Percentiles rank a stretch among this genome's conserved stretches.
Conservation (phyloP, 2,888 invertebrate genomes). For the Trissonchulus latispiculum region DNA sequence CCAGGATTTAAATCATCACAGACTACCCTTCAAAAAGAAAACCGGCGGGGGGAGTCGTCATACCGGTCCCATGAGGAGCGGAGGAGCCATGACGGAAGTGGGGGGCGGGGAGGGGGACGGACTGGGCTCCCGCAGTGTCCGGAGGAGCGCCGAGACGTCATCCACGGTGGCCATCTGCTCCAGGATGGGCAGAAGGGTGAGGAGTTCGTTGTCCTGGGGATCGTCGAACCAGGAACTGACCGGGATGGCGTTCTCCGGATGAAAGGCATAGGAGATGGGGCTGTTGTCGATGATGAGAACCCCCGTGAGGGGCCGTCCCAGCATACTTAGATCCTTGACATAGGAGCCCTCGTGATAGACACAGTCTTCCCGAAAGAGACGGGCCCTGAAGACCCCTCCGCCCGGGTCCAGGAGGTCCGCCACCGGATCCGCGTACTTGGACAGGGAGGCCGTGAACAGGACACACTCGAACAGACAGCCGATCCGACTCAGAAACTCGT, state of each 20-base stretch:
- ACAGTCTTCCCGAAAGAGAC: slow-evolving; percentile 95
- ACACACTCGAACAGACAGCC: slow-evolving; percentile 96
- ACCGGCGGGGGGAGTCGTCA: no score
- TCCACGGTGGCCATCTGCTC: slow-evolving; percentile 59
- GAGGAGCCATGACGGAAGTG: no score
- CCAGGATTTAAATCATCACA: no score
- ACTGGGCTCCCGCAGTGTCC: slow-evolving; percentile 10
- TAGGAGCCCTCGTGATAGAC: slow-evolving; percentile 98
- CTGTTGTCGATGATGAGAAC: slow-evolving; percentile 98
- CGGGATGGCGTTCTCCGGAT: slow-evolving; percentile 97
- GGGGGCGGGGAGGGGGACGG: no score
- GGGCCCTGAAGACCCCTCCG: slow-evolving; percentile 60
- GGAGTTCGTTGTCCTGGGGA: slow-evolving; percentile 85
- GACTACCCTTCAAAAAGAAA: no score
- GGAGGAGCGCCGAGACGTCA: slow-evolving; percentile 2
- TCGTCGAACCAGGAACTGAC: slow-evolving; percentile 99
- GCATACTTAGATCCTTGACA: slow-evolving; percentile 89
- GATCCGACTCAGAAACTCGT: slow-evolving; percentile 91
- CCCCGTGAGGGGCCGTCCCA: slow-evolving; percentile 85
- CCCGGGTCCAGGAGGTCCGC: slow-evolving; percentile 91
- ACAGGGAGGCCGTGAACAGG: slow-evolving; percentile 91
- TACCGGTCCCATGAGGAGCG: no score
- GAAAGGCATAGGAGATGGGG: slow-evolving; percentile 97
- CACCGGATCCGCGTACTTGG: slow-evolving; percentile 98
- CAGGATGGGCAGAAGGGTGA: slow-evolving; percentile 92